Conservation (phyloP, 2,113 vertebrate species). For the Brachyhypopomus occidentalis region DNA sequence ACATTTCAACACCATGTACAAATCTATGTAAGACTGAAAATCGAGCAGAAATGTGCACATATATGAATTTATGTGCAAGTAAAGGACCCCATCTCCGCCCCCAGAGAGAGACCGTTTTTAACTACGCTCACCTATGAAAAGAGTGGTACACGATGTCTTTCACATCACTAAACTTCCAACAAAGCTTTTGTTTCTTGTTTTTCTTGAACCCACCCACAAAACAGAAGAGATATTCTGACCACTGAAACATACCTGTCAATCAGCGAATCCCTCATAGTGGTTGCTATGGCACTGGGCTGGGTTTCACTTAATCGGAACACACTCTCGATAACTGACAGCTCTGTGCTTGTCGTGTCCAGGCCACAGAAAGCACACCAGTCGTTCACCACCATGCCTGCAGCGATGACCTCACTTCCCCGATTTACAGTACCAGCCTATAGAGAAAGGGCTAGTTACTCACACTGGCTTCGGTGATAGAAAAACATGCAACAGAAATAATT, state of each 20-base stretch:
- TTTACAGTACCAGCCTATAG: conserved; percentile 93
- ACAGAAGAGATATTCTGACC: neutral
- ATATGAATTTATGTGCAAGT: too few species aligned
- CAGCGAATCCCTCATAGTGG: conserved; percentile 93
- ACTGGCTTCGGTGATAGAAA: too few species aligned
- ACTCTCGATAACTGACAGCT: conserved; percentile 96
- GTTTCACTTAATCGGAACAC: conserved; percentile 89
- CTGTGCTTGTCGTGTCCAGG: conserved; percentile 94
- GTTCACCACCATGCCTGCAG: conserved; percentile 93
- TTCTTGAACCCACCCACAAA: too few species aligned
- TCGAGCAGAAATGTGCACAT: neutral
- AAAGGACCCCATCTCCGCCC: neutral
- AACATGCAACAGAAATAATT: neutral
- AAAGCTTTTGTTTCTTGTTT: too few species aligned
- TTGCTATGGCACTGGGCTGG: conserved; percentile 91
- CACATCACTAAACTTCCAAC: too few species aligned
- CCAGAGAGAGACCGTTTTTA: neutral
- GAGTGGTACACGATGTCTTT: too few species aligned
- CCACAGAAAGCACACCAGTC: conserved; percentile 98
- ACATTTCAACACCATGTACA: neutral
- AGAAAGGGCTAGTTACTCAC: neutral
- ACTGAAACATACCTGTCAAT: conserved; percentile 87
- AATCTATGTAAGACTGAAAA: conserved; percentile 59
- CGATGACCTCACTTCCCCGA: conserved; percentile 95
- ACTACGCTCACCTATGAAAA: too few species aligned